Percentiles rank a stretch among this genome's conserved stretches.
phyloP scores from a whole-genome alignment of 2,888 invertebrate species.

The Pterostichus niger region DNA sequence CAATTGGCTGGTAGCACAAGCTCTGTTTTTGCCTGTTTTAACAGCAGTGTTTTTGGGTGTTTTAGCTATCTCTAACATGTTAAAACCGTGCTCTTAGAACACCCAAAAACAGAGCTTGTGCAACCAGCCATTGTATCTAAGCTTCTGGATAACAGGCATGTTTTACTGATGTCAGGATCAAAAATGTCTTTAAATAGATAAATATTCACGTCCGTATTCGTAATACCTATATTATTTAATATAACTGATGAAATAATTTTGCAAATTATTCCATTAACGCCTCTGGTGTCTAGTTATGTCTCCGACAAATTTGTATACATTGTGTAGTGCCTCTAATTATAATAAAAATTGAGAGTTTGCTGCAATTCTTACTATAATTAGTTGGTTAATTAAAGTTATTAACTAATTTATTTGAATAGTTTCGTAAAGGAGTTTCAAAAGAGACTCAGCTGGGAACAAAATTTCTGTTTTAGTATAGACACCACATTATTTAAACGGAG shows the following conservation, averaged over 20 bases:
- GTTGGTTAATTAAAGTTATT: not conserved
- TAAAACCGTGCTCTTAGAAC: too few relatives aligned
- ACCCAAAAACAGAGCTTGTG: too few relatives aligned
- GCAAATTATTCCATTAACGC: constrained; percentile 48
- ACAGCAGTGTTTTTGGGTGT: too few relatives aligned
- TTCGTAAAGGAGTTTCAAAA: too few relatives aligned
- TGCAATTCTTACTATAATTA: constrained; percentile 14
- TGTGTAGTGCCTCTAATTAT: constrained; percentile 15
- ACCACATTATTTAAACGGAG: too few relatives aligned
- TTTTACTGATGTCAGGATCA: too few relatives aligned
- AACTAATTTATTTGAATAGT: constrained; percentile 9
- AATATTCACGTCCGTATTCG: constrained; percentile 11
- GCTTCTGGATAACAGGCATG: too few relatives aligned
- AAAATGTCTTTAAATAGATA: too few relatives aligned
- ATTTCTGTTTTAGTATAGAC: not conserved
- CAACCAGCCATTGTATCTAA: too few relatives aligned
- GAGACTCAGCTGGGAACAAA: not conserved
- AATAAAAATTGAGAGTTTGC: constrained; percentile 37
- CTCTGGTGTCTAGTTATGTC: constrained; percentile 22
- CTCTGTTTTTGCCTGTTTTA: too few relatives aligned
- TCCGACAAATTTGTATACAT: constrained; percentile 11
- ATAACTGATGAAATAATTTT: constrained; percentile 36
- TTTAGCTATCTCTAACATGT: too few relatives aligned
- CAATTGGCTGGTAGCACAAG: too few relatives aligned
- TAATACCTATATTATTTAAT: constrained; percentile 30